Evolutionary conservation across 2,113 vertebrate species (phyloP), one percentile per base, ranked within the genome.

Genomic region (Theristicus caerulescens): DNA sequence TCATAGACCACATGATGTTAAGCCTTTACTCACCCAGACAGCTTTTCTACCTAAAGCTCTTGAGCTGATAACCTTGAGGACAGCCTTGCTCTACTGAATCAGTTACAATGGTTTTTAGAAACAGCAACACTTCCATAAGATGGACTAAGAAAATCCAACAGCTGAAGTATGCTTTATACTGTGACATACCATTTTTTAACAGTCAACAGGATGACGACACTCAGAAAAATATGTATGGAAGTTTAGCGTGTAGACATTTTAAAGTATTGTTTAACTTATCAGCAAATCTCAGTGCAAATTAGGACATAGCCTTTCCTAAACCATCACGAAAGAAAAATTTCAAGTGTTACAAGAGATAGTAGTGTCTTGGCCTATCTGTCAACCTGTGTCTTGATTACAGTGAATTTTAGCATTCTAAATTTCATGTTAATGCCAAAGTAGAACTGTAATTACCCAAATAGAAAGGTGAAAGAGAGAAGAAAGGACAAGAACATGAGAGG

Each of bases 1-100:
- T 86, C 57, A 74, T 9, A 82, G 8, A 67, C 12, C 15, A 42
- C 0, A 0, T 3, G 1, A 65, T 54, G 3, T 29, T 77, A 82
- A 82, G 9, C 18, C 5, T 72, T 51, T 74, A 57, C 14, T 74
- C 61, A 64, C 22, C 16, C 54, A 69, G 65, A 64, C 18, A 57
- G 34, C 10, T 93, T 81, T 82, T 74, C 61, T 76, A 27, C 21
- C 25, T 44, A 76, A 59, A 67, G 10, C 14, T 89, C 42, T 87
- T 82, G 13, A 78, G 42, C 5, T 64, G 52, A 27, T 81, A 81
- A 74, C 29, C 13, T 58, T 42, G 22, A 47, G 29, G n/a, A 81
- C 17, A 88, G 18, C 7, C 36, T 90, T 86, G 16, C 10, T 57
- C 25, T 91, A 65, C n/a, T 82, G 31, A 91, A 82, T 27, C 24